These are phyloP conservation scores for Phalacrocorax carbo DNA, from an alignment of 2,113 vertebrate species.

Conservation along the genomic window DNA sequence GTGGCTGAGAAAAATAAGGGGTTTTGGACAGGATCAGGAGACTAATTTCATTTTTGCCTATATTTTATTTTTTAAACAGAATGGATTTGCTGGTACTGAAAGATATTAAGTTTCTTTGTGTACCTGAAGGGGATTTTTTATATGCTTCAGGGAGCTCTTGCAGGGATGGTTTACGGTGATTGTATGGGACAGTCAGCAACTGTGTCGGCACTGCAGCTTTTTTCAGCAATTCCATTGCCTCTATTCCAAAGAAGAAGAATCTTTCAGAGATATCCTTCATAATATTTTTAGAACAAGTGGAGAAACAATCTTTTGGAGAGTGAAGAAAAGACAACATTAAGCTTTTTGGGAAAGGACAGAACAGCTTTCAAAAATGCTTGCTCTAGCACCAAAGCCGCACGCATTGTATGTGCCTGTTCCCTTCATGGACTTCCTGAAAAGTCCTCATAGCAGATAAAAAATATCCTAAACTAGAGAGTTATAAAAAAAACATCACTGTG, in stretches of 20 bases:
- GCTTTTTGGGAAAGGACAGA: background rate
- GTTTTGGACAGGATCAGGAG: background rate
- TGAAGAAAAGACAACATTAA: background rate
- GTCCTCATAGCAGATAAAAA: background rate
- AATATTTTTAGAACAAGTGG: background rate
- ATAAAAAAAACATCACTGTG: background rate
- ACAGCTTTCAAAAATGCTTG: background rate
- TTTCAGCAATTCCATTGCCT: background rate
- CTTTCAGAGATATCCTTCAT: background rate
- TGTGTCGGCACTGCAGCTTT: background rate
- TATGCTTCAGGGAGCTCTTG: background rate
- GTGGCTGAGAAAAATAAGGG: background rate
- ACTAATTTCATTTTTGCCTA: background rate
- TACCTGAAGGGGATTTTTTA: background rate
- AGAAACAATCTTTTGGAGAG: background rate
- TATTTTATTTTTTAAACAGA: background rate
- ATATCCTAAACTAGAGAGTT: background rate
- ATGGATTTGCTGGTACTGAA: conserved; percentile 7
- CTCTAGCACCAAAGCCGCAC: background rate
- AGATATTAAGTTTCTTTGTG: conserved; percentile 16
- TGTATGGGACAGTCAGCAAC: background rate
- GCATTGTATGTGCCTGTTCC: accelerated
- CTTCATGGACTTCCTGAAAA: background rate
- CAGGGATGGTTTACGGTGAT: background rate
- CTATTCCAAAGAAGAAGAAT: background rate